These are phyloP conservation scores for Corythornis leucogaster DNA, from an alignment of 2,797 vertebrate species.

Conservation along the genomic window DNA sequence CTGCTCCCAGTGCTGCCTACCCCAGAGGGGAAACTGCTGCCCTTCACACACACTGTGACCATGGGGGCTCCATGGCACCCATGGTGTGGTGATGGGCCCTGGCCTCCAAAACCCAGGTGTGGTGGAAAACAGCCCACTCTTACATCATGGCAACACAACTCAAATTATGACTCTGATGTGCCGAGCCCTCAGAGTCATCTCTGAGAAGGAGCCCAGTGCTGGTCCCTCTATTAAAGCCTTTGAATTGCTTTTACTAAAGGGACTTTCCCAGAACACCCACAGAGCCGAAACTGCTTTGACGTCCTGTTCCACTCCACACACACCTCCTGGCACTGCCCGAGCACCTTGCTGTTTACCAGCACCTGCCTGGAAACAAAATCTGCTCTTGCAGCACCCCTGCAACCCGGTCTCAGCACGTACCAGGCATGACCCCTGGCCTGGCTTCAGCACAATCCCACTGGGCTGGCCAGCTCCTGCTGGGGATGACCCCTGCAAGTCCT, in stretches of 20 bases:
- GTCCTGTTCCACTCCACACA: slow-evolving; percentile 30
- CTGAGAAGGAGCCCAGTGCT: neutral
- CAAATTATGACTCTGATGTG: neutral
- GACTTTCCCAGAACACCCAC: slow-evolving; percentile 63
- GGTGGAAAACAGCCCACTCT: slow-evolving; percentile 3
- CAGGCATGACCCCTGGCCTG: rapidly evolving
- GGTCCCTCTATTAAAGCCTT: slow-evolving; percentile 27
- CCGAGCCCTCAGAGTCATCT: neutral
- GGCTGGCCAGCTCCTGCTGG: neutral
- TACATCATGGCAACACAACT: slow-evolving; percentile 30
- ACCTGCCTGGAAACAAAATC: neutral
- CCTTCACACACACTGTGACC: neutral
- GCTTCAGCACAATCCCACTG: rapidly evolving
- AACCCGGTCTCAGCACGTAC: neutral
- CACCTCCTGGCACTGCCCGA: neutral
- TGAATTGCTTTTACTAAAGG: slow-evolving; percentile 34
- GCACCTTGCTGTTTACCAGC: neutral
- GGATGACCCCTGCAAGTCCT: neutral
- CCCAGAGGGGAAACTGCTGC: rapidly evolving
- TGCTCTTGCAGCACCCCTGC: neutral
- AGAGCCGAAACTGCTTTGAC: neutral
- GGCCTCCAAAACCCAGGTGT: neutral
- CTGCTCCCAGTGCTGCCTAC: neutral
- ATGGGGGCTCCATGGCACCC: rapidly evolving
- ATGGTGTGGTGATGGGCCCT: rapidly evolving